Percentiles rank a stretch among this genome's conserved stretches.
These are phyloP conservation scores for Centropus bengalensis DNA, from an alignment of 2,113 vertebrate genomes.

Conservation along the genomic window DNA sequence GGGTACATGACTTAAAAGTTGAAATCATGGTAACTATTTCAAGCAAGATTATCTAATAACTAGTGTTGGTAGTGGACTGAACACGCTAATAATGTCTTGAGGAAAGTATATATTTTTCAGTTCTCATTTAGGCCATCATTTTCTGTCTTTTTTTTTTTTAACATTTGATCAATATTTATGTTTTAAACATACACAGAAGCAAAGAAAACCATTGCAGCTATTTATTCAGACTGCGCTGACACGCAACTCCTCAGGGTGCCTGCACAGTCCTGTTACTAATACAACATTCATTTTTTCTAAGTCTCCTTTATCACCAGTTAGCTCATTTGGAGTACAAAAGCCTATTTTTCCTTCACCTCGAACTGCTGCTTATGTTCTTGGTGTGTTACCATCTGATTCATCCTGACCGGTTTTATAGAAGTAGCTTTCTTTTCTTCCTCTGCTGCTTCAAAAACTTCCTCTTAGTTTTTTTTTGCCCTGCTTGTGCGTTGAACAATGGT, in stretches of 20 bases:
- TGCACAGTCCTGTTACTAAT: background rate
- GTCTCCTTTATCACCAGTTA: background rate
- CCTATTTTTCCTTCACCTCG: background rate
- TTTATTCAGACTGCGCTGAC: background rate
- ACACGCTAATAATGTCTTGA: background rate
- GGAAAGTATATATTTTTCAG: background rate
- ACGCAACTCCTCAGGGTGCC: background rate
- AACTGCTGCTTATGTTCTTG: background rate
- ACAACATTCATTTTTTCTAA: background rate
- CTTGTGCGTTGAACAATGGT: background rate
- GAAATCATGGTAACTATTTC: background rate
- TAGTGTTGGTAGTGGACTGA: background rate
- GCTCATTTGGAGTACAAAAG: background rate
- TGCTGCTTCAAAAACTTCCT: background rate
- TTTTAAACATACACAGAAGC: background rate
- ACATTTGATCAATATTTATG: background rate
- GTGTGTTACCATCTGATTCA: background rate
- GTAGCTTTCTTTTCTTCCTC: background rate
- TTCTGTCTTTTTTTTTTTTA: background rate
- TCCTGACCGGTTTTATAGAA: background rate
- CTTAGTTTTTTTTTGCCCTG: background rate
- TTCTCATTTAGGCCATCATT: background rate
- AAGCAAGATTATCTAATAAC: background rate
- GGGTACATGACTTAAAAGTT: background rate
- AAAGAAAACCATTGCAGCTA: background rate